A percentile compares a stretch with the other conserved stretches of the same genome.
Evolutionary conservation across 2,797 vertebrate genomes (phyloP).

Genomic region (Balearica regulorum): DNA sequence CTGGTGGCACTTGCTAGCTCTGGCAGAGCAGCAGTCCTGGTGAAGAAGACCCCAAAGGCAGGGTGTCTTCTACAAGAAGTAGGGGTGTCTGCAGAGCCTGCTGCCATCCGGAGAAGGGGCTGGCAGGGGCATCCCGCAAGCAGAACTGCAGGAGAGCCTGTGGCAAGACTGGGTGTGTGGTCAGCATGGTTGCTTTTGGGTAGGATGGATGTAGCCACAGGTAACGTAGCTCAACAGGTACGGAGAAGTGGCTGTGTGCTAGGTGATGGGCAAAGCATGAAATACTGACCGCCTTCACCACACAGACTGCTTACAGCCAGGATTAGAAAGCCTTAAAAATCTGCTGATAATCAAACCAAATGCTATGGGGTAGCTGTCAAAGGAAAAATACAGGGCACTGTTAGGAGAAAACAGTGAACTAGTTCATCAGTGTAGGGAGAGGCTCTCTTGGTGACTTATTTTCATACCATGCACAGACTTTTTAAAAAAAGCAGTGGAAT

Average conservation of each 20-base stretch:
- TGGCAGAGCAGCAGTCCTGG: not conserved
- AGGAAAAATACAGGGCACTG: not conserved
- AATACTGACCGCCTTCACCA: not conserved
- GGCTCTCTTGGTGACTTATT: not conserved
- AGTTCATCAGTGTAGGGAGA: not conserved
- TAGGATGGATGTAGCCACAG: not conserved
- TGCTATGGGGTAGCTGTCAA: not conserved
- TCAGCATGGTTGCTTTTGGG: rapidly evolving
- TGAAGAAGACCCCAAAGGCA: not conserved
- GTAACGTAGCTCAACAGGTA: not conserved
- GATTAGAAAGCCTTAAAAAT: not conserved
- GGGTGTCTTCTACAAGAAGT: not conserved
- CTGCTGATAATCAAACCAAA: not conserved
- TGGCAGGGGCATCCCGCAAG: not conserved
- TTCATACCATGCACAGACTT: not conserved
- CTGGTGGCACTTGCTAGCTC: not conserved
- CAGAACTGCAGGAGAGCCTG: not conserved
- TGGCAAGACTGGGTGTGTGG: rapidly evolving
- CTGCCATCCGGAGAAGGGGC: not conserved
- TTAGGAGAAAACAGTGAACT: not conserved
- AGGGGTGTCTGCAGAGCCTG: not conserved
- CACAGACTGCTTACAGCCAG: not conserved
- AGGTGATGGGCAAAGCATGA: not conserved
- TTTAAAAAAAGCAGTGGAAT: not conserved
- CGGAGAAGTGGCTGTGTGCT: not conserved